Percentiles rank a stretch among this genome's conserved stretches.
Conservation (phyloP, 2,113 vertebrate species). For the Gymnobelideus leadbeateri region DNA sequence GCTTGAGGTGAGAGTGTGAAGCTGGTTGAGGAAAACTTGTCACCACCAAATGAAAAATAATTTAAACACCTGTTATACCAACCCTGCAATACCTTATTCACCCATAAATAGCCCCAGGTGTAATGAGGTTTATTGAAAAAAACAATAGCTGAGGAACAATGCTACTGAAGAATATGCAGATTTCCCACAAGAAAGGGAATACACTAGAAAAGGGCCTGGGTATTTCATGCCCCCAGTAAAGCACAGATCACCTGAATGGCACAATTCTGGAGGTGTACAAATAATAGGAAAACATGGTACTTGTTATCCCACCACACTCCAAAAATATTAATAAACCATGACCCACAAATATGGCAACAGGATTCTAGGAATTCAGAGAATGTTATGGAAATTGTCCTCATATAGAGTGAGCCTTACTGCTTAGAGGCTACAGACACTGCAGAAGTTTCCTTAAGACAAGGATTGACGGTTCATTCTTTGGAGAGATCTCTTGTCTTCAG, state of each 20-base stretch:
- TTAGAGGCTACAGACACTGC: not conserved
- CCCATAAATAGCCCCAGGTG: not conserved
- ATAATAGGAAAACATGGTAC: not conserved
- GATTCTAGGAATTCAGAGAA: not conserved
- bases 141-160: not conserved
- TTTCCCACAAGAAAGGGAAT: not conserved
- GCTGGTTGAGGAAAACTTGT: not conserved
- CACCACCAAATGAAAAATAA: not conserved
- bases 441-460: not conserved
- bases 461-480: not conserved
- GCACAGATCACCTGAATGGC: not conserved
- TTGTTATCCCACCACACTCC: not conserved
- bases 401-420: constrained; percentile 1
- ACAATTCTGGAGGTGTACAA: not conserved
- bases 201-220: no score
- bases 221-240: no score
- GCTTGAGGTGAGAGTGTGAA: not conserved
- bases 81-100: not conserved
- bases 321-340: not conserved
- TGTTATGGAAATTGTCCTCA: not conserved
- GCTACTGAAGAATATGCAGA: not conserved
- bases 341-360: not conserved
- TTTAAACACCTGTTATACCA: not conserved
- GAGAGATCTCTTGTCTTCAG: constrained; percentile 23
- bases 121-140: not conserved